Evolutionary conservation across 2,888 invertebrate species (phyloP), one percentile per base, ranked within the genome.

Genomic region (Ennomos quercinarius): DNA sequence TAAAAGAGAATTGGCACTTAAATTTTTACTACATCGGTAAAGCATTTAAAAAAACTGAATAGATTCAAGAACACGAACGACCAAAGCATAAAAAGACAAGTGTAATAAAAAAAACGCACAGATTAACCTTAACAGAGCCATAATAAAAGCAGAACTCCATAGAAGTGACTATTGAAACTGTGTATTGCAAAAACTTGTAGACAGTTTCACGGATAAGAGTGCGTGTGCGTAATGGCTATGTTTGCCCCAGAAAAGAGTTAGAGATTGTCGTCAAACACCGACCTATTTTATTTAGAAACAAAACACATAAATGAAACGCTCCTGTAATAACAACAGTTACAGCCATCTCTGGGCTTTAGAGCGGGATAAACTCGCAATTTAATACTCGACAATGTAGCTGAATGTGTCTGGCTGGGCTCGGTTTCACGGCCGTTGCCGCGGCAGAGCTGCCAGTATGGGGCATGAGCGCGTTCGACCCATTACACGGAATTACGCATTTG

Each of bases 401-500:
- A 55, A 58, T 61, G 67, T 65, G 64, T 65, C 67, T 65, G 63
- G 53, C 67, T 65, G 63, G 53, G 63, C 58, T 56, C 54, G 48
- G 43, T 53, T 54, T 50, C 64, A 68, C 55, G 49, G 59, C 61
- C 51, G 49, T 49, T 49, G 39, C 35, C 36, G 54, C 57, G 58
- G 60, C 61, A 27, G 27, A 27, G 27, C 27, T 27, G 27, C 27
- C 27, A 27, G 64, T 56, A 35, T 63, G 50, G 43, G 2, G 52
- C 8, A 38, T 12, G 27, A 27, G 13, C 47, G 44, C 54, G 59
- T 50, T n/a, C 52, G 58, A 62, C 62, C 65, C 72, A 76, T 79
- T 77, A 74, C 68, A 56, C 61, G 59, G 61, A 76, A 76, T 73
- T 67, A 65, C 40, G 64, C 76, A 80, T 80, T 79, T 79, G 75